Conservation (phyloP, 2,797 vertebrate species). For the Rhyacichthys aspro region DNA sequence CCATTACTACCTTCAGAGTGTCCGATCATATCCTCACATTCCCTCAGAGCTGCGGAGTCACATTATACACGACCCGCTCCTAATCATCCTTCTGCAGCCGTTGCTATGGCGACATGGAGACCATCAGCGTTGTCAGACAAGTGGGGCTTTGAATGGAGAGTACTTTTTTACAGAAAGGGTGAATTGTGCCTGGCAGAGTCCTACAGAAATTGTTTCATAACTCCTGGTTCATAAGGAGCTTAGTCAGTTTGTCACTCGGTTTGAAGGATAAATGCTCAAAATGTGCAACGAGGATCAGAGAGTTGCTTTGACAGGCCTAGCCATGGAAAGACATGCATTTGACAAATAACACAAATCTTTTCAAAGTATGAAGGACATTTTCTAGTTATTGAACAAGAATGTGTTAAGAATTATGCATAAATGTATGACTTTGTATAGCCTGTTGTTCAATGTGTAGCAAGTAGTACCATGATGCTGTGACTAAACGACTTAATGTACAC, state of each 20-base stretch:
- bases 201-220: slow-evolving; percentile 53
- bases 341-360: neutral
- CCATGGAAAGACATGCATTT: neutral
- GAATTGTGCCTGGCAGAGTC: slow-evolving; percentile 22
- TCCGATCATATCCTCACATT: slow-evolving; percentile 27
- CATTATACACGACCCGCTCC: slow-evolving; percentile 46
- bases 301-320: slow-evolving; percentile 1
- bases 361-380: slow-evolving; percentile 4
- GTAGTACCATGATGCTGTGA: too few relatives aligned
- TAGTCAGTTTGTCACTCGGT: slow-evolving; percentile 23
- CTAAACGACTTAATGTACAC: too few relatives aligned
- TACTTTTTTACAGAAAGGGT: slow-evolving; percentile 24
- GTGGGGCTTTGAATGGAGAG: slow-evolving; percentile 36
- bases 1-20: slow-evolving; percentile 10
- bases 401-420: too few relatives aligned
- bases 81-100: slow-evolving; percentile 42
- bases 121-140: slow-evolving; percentile 40
- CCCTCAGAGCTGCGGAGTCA: slow-evolving; percentile 30
- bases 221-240: slow-evolving; percentile 24
- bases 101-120: slow-evolving; percentile 52
- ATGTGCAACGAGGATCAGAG: slow-evolving; percentile 6
- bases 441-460: too few relatives aligned
- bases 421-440: too few relatives aligned
- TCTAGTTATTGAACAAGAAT: neutral
- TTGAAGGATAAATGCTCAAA: slow-evolving; percentile 25